Base-by-base conservation (phyloP, 2,113 vertebrate species). In the Perognathus longimembris region DNA sequence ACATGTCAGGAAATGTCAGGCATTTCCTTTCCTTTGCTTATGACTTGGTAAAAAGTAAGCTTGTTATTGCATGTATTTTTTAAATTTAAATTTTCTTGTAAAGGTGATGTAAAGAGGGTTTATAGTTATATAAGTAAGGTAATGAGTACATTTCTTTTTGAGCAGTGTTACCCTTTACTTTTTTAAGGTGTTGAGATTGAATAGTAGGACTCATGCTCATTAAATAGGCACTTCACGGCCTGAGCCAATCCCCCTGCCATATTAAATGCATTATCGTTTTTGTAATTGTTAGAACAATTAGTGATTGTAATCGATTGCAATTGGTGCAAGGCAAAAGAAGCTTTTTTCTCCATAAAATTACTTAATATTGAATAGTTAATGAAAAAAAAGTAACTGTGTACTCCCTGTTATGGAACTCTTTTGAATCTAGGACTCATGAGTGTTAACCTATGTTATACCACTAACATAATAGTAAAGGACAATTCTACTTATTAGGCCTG, bases 241-340 rank as follows among this genome's bases (percentile, higher is more conserved):
- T 54, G 50, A 54, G 50, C 17, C 50, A 54, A 15, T 54, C 14
- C 2, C 50, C 50, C 50, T 17, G 50, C 17, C 14, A 15, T 54
- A 54, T 17, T 79, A 8, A 88, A 73, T 26, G 0, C 24, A 85
- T 96, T 95, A 96, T 45, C n/a, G 5, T 63, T 82, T 54, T 97
- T 95, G 95, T 95, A 79, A 79, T 95, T 96, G 96, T 97, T 97
- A 91, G 92, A 95, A 94, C 57, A 96, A 90, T 93, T 98, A 98
- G 98, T 97, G 94, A 57, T 32, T 92, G 42, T 98, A 97, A 97
- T 97, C 98, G 96, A 98, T 98, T 97, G 97, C 71, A 97, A 69
- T 83, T 97, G 95, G 95, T 97, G 95, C 96, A 95, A 78, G 97
- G 97, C 96, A 97, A 95, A 97, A 96, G 95, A 97, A 64, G 10